phyloP scores from a whole-genome alignment of 2,888 invertebrate species.

The Corythucha ciliata region DNA sequence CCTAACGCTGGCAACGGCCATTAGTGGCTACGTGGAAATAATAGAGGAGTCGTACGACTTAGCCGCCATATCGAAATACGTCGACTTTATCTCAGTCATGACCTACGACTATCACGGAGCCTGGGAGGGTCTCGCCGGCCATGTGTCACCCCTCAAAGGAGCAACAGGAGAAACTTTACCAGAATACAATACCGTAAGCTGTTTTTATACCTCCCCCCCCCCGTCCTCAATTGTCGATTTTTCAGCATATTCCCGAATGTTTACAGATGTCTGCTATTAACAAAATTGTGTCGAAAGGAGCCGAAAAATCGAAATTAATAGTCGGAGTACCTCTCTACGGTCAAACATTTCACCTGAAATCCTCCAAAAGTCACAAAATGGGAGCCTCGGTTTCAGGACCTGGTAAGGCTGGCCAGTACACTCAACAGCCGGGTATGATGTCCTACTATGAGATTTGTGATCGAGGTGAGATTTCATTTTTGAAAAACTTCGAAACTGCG shows the following conservation, averaged over 20 bases:
- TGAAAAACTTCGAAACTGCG: background rate
- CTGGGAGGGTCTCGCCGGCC: slow-evolving; percentile 73
- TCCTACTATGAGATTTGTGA: slow-evolving; percentile 61
- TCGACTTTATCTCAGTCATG: slow-evolving; percentile 77
- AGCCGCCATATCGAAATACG: slow-evolving; percentile 54
- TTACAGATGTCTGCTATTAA: slow-evolving; percentile 30
- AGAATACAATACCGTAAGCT: slow-evolving; percentile 66
- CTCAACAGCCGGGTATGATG: slow-evolving; percentile 56
- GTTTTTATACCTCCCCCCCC: background rate
- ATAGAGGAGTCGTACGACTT: slow-evolving; percentile 80
- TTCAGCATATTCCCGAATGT: background rate
- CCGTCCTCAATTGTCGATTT: background rate
- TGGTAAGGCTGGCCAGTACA: slow-evolving; percentile 61
- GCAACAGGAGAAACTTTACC: slow-evolving; percentile 56
- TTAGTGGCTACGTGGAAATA: slow-evolving; percentile 85
- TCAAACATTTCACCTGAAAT: slow-evolving; percentile 62
- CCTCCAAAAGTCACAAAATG: slow-evolving; percentile 41
- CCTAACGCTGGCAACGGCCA: slow-evolving; percentile 68
- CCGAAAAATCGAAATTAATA: slow-evolving; percentile 64
- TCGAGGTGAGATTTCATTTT: slow-evolving; percentile 27
- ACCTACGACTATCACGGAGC: slow-evolving; percentile 82
- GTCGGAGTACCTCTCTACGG: slow-evolving; percentile 82
- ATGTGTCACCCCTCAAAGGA: slow-evolving; percentile 67
- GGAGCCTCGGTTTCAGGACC: slow-evolving; percentile 61
- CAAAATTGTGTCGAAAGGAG: slow-evolving; percentile 49